Evolutionary conservation across 1,140 invertebrate species (phyloP), one percentile per base, ranked within the genome.

Genomic region (Drosophila gunungcola): DNA sequence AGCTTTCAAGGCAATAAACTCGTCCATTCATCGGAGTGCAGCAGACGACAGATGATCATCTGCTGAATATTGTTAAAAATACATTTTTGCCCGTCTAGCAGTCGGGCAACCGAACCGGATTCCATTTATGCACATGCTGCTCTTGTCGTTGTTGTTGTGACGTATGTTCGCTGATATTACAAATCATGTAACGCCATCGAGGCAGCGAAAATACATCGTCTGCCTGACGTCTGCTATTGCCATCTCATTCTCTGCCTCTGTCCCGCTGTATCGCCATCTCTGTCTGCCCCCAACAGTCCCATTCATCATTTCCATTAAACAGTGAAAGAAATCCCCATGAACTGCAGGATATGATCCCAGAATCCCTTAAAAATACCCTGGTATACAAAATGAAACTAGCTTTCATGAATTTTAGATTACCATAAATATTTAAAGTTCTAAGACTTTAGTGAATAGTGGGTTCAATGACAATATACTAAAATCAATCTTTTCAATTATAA

Each of bases 151-250:
- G 70, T 41, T 76, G 55, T 43, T 60, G 63, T 77, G 73, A 77
- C 81, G 72, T 56, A 62, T 82, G 68, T 86, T 82, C 75, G 83
- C 82, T 85, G 78, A 86, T 88, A 88, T 88, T 82, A 86, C 82
- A 86, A 88, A 86, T 86, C 83, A 79, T 86, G 82, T 86, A 86
- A 88, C 79, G 81, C 73, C 63, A 84, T 84, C 63, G 69, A 55
- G 55, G 77, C 78, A 72, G 63, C 58, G 61, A 53, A 68, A 63
- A 43, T 61, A 46, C 36, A 68, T 29, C 64, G 64, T 86, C 82
- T 86, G 83, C 69, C 72, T 83, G 79, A 86, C 82, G 82, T 86
- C 82, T 86, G 83, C 83, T 48, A 27, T 48, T 16, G 16, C 67
- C 39, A 60, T 36, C 46, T 56, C 48, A 10, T 6, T 49, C 48